A percentile compares a stretch with the other conserved stretches of the same genome.
Conservation (phyloP, 2,888 invertebrate genomes). For the Pseudococcus jackbeardsleyi region DNA sequence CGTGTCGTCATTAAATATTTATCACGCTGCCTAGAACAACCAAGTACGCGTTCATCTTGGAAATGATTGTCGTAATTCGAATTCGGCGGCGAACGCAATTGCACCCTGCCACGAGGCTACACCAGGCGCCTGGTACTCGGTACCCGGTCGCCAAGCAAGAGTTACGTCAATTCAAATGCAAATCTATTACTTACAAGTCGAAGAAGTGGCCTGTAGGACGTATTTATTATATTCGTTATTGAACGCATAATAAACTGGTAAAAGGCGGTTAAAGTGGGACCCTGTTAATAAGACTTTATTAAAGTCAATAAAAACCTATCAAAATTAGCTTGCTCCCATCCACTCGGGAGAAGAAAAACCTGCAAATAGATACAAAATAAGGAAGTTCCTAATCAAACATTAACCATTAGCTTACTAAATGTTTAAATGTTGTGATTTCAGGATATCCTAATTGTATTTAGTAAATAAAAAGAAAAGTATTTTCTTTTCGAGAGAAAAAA, state of each 20-base stretch:
- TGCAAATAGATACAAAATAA: constrained; percentile 58
- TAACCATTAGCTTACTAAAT: constrained; percentile 43
- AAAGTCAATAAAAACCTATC: constrained; percentile 61
- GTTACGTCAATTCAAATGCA: constrained; percentile 37
- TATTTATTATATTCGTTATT: constrained; percentile 57
- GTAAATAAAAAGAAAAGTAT: neutral
- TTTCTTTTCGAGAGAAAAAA: neutral
- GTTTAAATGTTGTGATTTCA: constrained; percentile 46
- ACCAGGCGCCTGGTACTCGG: neutral
- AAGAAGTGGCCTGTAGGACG: constrained; percentile 51
- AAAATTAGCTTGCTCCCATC: constrained; percentile 61
- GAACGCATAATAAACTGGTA: constrained; percentile 61
- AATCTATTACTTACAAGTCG: constrained; percentile 42
- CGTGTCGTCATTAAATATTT: constrained; percentile 10
- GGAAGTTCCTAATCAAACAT: constrained; percentile 56
- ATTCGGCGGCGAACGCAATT: neutral
- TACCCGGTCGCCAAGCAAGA: neutral
- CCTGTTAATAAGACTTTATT: constrained; percentile 61
- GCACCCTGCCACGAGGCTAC: neutral
- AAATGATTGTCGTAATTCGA: neutral
- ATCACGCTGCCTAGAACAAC: constrained; percentile 10
- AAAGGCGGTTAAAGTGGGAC: constrained; percentile 62
- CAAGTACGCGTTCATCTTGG: constrained; percentile 3
- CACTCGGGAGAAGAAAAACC: constrained; percentile 46
- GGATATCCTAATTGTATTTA: constrained; percentile 57